Percentiles rank a stretch among this genome's conserved stretches.
phyloP scores from a whole-genome alignment of 2,888 invertebrate genomes.

The Onthophagus sagittarius region DNA sequence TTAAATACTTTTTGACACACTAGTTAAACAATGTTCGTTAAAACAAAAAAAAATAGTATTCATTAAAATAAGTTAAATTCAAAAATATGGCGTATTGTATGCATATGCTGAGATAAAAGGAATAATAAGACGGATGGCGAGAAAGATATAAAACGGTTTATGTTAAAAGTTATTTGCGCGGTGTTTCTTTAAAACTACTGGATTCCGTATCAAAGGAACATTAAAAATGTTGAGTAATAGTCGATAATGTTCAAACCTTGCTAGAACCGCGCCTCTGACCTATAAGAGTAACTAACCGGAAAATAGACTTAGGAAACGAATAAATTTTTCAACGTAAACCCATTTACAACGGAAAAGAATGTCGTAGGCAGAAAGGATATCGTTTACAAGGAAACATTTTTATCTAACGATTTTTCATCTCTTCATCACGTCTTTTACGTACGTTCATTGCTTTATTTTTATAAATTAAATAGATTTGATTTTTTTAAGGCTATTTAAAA shows the following conservation, averaged over 20 bases:
- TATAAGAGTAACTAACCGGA: not conserved
- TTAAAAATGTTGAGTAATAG: not conserved
- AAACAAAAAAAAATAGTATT: not conserved
- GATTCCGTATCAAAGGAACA: not conserved
- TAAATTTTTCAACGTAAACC: not conserved
- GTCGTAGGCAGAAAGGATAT: not conserved
- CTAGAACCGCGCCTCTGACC: not conserved
- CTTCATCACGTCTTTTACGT: no score
- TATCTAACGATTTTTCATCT: no score
- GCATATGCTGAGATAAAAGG: not conserved
- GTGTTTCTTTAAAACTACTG: not conserved
- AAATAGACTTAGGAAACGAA: not conserved
- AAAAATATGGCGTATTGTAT: not conserved
- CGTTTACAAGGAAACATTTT: not conserved
- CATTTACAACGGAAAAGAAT: not conserved
- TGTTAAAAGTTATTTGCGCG: no score
- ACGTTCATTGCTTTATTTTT: no score
- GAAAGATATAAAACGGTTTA: no score
- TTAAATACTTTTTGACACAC: not conserved
- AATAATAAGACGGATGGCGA: not conserved
- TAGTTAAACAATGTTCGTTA: not conserved
- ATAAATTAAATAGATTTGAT: no score
- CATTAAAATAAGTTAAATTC: not conserved
- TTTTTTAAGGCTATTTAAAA: no score
- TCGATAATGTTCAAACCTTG: not conserved